A percentile compares a stretch with the other conserved stretches of the same genome.
Conservation (phyloP, 2,113 vertebrate genomes). For the Saguinus midas region DNA sequence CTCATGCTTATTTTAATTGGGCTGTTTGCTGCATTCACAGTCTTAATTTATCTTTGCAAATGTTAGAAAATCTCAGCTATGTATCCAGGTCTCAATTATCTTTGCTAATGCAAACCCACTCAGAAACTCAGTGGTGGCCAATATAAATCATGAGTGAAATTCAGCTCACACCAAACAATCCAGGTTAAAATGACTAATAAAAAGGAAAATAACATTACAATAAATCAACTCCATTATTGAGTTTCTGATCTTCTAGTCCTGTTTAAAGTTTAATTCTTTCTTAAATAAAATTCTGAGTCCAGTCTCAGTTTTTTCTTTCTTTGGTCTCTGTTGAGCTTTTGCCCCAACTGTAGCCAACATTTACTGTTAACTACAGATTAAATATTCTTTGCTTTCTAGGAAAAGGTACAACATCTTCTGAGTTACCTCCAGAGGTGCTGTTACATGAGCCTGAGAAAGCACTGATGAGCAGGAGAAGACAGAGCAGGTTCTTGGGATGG, state of each 20-base stretch:
- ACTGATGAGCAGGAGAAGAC: not conserved
- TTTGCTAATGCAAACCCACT: not conserved
- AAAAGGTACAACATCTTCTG: not conserved
- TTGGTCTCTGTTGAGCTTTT: not conserved
- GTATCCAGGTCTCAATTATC: not conserved
- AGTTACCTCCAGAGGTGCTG: not conserved
- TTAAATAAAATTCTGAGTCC: not conserved
- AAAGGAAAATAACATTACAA: not conserved
- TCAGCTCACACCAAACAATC: conserved; percentile 7
- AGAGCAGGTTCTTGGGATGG: not conserved
- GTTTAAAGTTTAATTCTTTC: not conserved
- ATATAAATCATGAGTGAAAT: not conserved
- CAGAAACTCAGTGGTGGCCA: not conserved
- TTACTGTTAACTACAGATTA: not conserved
- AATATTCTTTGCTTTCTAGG: not conserved
- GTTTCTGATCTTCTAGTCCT: not conserved
- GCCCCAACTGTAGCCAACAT: not conserved
- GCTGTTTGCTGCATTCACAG: not conserved
- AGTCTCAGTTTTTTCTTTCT: not conserved
- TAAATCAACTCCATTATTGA: not conserved
- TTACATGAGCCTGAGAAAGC: not conserved
- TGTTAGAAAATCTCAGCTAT: not conserved
- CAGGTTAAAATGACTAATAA: not conserved
- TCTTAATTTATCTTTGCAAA: not conserved
- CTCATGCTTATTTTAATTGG: conserved; percentile 51